Conservation (phyloP, 1,140 invertebrate genomes). For the Phortica variegata region DNA sequence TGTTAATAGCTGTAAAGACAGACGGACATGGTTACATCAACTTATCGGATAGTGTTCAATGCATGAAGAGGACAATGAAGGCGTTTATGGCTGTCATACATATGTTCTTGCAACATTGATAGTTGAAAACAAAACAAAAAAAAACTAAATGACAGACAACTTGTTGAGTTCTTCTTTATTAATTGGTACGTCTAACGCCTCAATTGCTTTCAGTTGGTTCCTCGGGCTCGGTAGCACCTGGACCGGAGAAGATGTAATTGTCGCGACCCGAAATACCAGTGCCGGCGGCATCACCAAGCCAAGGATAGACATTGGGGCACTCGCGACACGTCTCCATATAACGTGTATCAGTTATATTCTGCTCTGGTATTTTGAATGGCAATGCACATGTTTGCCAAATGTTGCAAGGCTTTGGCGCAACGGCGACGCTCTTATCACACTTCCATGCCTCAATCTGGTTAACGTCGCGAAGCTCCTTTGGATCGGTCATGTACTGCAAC, state of each 20-base stretch:
- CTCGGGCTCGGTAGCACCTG: not conserved
- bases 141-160: too few relatives aligned
- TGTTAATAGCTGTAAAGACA: too few relatives aligned
- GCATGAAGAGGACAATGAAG: too few relatives aligned
- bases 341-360: conserved; percentile 76
- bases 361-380: conserved; percentile 72
- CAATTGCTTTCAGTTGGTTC: not conserved
- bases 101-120: too few relatives aligned
- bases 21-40: too few relatives aligned
- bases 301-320: conserved; percentile 72
- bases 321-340: conserved; percentile 86
- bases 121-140: too few relatives aligned
- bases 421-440: conserved; percentile 72
- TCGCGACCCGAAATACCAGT: conserved; percentile 75
- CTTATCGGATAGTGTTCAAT: too few relatives aligned
- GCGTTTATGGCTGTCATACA: too few relatives aligned
- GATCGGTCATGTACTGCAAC: conserved; percentile 87
- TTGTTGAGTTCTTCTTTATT: too few relatives aligned
- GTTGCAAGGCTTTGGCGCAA: conserved; percentile 72
- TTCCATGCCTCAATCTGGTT: conserved; percentile 74
- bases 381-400: conserved; percentile 82
- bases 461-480: conserved; percentile 69
- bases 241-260: conserved; percentile 66
- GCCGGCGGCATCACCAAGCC: conserved; percentile 75
- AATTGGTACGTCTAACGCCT: too few relatives aligned